phyloP scores from a whole-genome alignment of 1,140 invertebrate species.

The Apis laboriosa region DNA sequence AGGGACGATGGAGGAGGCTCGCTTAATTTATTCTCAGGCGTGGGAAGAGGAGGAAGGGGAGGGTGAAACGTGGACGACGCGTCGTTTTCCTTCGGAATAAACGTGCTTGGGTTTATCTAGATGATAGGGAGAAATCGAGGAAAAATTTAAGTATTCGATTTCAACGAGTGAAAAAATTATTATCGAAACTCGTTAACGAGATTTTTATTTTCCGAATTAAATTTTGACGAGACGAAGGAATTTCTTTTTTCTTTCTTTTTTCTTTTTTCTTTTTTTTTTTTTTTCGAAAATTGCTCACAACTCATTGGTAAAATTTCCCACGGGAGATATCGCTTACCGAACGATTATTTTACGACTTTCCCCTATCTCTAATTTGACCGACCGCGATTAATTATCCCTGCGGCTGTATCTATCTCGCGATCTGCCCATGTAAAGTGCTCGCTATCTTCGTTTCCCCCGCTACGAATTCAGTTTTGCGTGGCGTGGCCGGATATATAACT shows the following conservation, averaged over 20 bases:
- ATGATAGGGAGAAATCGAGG: no score
- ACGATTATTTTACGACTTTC: not conserved
- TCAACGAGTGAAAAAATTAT: no score
- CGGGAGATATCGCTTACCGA: not conserved
- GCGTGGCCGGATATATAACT: not conserved
- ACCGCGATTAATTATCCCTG: constrained; percentile 14
- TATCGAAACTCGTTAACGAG: no score
- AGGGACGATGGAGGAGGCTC: not conserved
- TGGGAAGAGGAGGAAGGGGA: not conserved
- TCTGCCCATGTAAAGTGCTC: not conserved
- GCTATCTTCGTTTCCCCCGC: not conserved
- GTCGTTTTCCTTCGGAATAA: not conserved
- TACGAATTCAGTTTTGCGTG: not conserved
- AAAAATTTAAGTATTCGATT: not conserved
- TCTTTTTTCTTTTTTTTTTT: no score
- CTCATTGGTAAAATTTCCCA: not conserved
- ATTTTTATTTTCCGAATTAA: no score
- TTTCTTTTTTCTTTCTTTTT: no score
- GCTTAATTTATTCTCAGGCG: not conserved
- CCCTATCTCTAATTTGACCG: not conserved
- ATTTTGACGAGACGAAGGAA: no score
- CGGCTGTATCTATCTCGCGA: not conserved
- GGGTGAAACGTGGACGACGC: not conserved
- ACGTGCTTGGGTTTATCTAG: not conserved
- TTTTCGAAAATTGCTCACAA: not conserved